Evolutionary conservation across 2,797 vertebrate genomes (phyloP).

Genomic region (Thunnus albacares): DNA sequence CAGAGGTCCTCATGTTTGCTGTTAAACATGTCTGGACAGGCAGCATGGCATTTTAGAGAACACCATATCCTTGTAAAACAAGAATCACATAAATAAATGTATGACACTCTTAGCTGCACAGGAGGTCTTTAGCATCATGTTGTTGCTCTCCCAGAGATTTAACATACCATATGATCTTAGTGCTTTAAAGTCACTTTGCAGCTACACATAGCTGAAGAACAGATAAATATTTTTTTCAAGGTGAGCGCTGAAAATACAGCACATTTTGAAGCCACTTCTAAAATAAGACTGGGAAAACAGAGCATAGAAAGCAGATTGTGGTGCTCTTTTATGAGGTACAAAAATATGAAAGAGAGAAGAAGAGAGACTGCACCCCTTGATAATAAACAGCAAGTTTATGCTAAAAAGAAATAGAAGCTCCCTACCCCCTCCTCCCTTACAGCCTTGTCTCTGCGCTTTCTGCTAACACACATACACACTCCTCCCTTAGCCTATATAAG

Average conservation of each 20-base stretch:
- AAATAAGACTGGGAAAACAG: slow-evolving; percentile 53
- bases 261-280: slow-evolving; percentile 55
- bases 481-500: slow-evolving; percentile 84
- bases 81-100: slow-evolving; percentile 76
- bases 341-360: slow-evolving; percentile 51
- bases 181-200: slow-evolving; percentile 71
- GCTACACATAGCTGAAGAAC: slow-evolving; percentile 37
- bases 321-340: slow-evolving; percentile 39
- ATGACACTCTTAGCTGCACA: slow-evolving; percentile 62
- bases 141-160: slow-evolving; percentile 66
- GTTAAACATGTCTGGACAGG: slow-evolving; percentile 52
- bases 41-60: slow-evolving; percentile 45
- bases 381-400: slow-evolving; percentile 85
- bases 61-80: slow-evolving; percentile 70
- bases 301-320: slow-evolving; percentile 48
- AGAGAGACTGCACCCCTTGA: slow-evolving; percentile 66
- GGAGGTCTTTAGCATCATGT: slow-evolving; percentile 70
- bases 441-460: slow-evolving; percentile 78
- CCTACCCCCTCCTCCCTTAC: slow-evolving; percentile 80
- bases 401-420: slow-evolving; percentile 82
- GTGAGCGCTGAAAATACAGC: slow-evolving; percentile 60
- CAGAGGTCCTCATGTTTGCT: slow-evolving; percentile 27
- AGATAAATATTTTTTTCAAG: slow-evolving; percentile 63
- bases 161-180: slow-evolving; percentile 61
- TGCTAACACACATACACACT: slow-evolving; percentile 69